phyloP scores from a whole-genome alignment of 2,797 vertebrate genomes.

The Typhlichthys subterraneus region DNA sequence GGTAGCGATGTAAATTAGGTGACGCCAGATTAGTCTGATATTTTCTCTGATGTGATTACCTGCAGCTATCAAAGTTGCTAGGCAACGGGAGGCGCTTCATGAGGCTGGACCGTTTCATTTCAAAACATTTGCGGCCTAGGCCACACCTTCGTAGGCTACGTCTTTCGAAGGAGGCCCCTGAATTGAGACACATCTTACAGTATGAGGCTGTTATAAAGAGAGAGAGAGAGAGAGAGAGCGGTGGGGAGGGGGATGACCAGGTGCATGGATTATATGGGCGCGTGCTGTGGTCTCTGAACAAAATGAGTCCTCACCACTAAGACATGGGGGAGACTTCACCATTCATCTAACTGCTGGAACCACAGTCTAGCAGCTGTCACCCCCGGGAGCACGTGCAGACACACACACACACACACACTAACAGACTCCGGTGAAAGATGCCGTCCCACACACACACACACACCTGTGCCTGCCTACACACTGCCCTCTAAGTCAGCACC shows the following conservation, averaged over 20 bases:
- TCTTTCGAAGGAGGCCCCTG: too few species aligned
- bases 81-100: too few species aligned
- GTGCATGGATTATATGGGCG: slow-evolving; percentile 53
- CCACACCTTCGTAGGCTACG: too few species aligned
- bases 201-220: too few species aligned
- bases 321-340: slow-evolving; percentile 42
- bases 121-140: too few species aligned
- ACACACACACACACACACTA: slow-evolving; percentile 2
- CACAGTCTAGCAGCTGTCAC: slow-evolving; percentile 33
- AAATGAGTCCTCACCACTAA: slow-evolving; percentile 57
- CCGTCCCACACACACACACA: background rate
- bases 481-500: slow-evolving; percentile 19
- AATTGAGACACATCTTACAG: too few species aligned
- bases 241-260: slow-evolving; percentile 11
- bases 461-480: slow-evolving; percentile 10
- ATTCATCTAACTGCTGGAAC: slow-evolving; percentile 61
- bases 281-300: slow-evolving; percentile 40
- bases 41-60: too few species aligned
- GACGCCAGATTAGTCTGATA: too few species aligned
- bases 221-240: too few species aligned
- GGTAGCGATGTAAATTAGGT: too few species aligned
- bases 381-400: slow-evolving; percentile 24
- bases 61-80: too few species aligned
- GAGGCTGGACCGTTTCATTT: too few species aligned
- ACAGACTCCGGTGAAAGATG: background rate